These are phyloP conservation scores for Lagopus muta DNA, from an alignment of 2,113 vertebrate genomes.

Conservation along the genomic window DNA sequence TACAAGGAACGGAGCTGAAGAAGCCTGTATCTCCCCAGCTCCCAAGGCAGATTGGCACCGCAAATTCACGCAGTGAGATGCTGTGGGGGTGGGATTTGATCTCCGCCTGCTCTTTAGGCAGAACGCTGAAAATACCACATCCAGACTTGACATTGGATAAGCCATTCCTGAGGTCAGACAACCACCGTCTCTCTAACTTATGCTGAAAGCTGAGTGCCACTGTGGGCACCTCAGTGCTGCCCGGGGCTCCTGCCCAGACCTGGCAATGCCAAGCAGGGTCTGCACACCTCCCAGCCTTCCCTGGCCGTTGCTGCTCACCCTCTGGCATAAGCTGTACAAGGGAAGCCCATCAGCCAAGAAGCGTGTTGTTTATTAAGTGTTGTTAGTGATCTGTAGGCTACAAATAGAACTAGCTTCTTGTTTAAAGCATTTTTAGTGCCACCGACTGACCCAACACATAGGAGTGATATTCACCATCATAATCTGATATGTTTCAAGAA, in stretches of 20 bases:
- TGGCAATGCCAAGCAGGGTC: background rate
- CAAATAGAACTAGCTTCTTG: conserved; percentile 58
- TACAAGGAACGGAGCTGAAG: background rate
- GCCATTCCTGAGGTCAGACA: background rate
- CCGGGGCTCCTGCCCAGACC: background rate
- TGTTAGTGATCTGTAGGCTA: conserved; percentile 45
- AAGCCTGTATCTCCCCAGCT: background rate
- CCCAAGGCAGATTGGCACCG: background rate
- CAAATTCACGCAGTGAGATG: background rate
- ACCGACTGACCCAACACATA: conserved; percentile 22
- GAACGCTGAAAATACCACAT: conserved; percentile 6
- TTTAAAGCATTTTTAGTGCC: conserved; percentile 71
- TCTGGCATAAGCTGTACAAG: conserved; percentile 29
- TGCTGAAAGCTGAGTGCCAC: background rate
- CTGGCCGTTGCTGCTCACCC: background rate
- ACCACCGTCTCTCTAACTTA: background rate
- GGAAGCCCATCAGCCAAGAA: conserved; percentile 27
- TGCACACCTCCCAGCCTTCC: background rate
- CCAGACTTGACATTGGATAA: background rate
- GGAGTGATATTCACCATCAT: conserved; percentile 63
- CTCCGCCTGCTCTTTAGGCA: conserved; percentile 39
- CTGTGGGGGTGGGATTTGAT: background rate
- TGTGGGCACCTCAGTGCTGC: accelerated
- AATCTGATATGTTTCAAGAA: conserved; percentile 45
- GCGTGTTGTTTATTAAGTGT: conserved; percentile 1